A percentile compares a stretch with the other conserved stretches of the same genome.
phyloP scores from a whole-genome alignment of 2,797 vertebrate species.

The Echeneis naucrates region DNA sequence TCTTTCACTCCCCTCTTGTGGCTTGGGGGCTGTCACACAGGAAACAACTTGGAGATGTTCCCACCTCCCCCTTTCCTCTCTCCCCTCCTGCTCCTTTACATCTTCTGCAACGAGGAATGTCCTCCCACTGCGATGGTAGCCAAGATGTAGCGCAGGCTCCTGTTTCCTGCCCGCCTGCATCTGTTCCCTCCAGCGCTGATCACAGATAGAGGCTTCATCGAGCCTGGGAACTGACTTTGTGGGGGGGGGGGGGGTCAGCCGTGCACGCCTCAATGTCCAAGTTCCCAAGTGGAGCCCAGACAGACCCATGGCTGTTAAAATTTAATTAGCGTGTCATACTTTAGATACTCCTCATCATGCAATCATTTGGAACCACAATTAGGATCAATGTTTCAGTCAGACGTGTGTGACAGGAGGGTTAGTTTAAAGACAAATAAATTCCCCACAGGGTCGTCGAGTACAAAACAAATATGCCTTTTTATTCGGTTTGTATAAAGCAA shows the following conservation, averaged over 20 bases:
- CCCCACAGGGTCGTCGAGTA: slow-evolving; percentile 38
- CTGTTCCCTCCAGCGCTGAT: slow-evolving; percentile 78
- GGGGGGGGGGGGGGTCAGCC: slow-evolving; percentile 40
- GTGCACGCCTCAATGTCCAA: slow-evolving; percentile 33
- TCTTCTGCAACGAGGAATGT: slow-evolving; percentile 80
- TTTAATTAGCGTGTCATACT: slow-evolving; percentile 52
- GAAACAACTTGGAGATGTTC: slow-evolving; percentile 71
- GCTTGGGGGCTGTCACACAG: slow-evolving; percentile 70
- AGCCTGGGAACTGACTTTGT: slow-evolving; percentile 75
- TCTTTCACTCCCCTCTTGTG: slow-evolving; percentile 43
- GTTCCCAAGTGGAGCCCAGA: slow-evolving; percentile 51
- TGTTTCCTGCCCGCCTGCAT: slow-evolving; percentile 79
- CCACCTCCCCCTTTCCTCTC: slow-evolving; percentile 30
- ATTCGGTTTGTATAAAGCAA: slow-evolving; percentile 66
- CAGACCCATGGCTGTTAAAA: slow-evolving; percentile 46
- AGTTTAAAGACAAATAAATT: slow-evolving; percentile 41
- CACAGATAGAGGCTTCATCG: slow-evolving; percentile 71
- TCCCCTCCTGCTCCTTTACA: slow-evolving; percentile 50
- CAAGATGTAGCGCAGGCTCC: slow-evolving; percentile 73
- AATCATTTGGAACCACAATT: slow-evolving; percentile 43
- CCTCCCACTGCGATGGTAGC: slow-evolving; percentile 78
- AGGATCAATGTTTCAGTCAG: slow-evolving; percentile 38
- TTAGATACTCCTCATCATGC: slow-evolving; percentile 40
- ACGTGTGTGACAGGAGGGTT: slow-evolving; percentile 21
- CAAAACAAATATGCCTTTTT: slow-evolving; percentile 70